Conservation (phyloP, 2,797 vertebrate species). For the Aplochiton taeniatus region DNA sequence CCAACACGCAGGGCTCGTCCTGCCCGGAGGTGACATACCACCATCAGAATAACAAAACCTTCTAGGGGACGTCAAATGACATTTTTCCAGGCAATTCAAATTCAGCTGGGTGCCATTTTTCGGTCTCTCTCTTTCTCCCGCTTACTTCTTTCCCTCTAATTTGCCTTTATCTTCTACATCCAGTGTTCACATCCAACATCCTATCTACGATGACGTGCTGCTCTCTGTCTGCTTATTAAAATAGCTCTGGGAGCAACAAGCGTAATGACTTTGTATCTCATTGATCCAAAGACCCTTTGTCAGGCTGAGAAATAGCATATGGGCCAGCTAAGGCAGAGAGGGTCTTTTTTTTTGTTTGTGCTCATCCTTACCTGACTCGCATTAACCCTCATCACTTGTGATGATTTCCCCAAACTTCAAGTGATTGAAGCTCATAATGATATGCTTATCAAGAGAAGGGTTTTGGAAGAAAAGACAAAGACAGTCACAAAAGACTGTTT, state of each 20-base stretch:
- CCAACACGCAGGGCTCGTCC: slow-evolving; percentile 45
- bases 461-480: slow-evolving; percentile 19
- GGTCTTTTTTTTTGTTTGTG: slow-evolving; percentile 10
- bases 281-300: slow-evolving; percentile 45
- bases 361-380: too few species aligned
- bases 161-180: neutral
- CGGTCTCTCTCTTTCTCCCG: neutral
- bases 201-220: slow-evolving; percentile 18
- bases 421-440: slow-evolving; percentile 15
- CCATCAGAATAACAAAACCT: slow-evolving; percentile 51
- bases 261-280: slow-evolving; percentile 45
- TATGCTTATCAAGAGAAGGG: slow-evolving; percentile 10
- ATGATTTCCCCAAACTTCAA: slow-evolving; percentile 12
- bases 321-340: slow-evolving; percentile 23
- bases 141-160: neutral
- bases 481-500: neutral
- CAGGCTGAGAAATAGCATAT: slow-evolving; percentile 37
- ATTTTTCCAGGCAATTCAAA: slow-evolving; percentile 46
- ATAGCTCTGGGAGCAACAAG: slow-evolving; percentile 35
- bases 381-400: slow-evolving; percentile 13
- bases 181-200: neutral
- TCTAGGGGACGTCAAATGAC: slow-evolving; percentile 27
- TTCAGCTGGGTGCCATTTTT: slow-evolving; percentile 18
- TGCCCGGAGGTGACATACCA: slow-evolving; percentile 41
- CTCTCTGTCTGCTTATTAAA: slow-evolving; percentile 39